Base-by-base conservation (phyloP, 2,888 invertebrate genomes). In the Meliscaeva auricollis region DNA sequence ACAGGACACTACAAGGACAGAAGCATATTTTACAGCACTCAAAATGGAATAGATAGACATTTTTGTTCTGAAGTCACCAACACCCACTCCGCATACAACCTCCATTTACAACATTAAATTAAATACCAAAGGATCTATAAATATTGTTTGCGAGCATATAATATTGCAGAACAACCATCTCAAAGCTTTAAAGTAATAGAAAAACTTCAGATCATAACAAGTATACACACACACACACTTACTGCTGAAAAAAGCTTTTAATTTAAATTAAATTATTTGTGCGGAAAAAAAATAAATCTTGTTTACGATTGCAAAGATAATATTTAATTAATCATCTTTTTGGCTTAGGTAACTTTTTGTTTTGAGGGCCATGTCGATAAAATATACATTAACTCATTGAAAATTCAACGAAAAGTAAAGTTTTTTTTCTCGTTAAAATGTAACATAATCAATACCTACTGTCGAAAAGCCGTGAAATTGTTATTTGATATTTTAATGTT, bases 81-180 rank as follows among this genome's bases (percentile, higher is more conserved):
- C 38, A 38, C 58, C 35, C 58, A n/a, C n/a, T 35, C 35, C 58
- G 58, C 13, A 41, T 41, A 44, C 44, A 30, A 54, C n/a, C 20
- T 35, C 17, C 15, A 35, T 44, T 44, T 15, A 48, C 22, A 62
- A 30, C 11, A 13, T 26, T 44, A 44, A 62, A 62, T 44, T 62
- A 44, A 26, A 62, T 44, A 17, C 26, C 62, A 9, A 26, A 62
- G 15, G 44, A 62, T 62, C 62, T 44, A 62, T 44, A 62, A 62
- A 62, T 62, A 26, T 44, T 62, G 11, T 44, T 44, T 44, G 9
- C 44, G 15, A 62, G 44, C 3, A 22, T 11, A 35, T 1, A 56
- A 35, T 13, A 38, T 38, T 13, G n/a, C 15, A 41, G 44, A 44
- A 26, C 30, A 44, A 38, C 38, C 38, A n/a, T 26, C 41, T 41